A percentile compares a stretch with the other conserved stretches of the same genome.
phyloP scores from a whole-genome alignment of 2,888 invertebrate species.

The Pimpla rufipes region DNA sequence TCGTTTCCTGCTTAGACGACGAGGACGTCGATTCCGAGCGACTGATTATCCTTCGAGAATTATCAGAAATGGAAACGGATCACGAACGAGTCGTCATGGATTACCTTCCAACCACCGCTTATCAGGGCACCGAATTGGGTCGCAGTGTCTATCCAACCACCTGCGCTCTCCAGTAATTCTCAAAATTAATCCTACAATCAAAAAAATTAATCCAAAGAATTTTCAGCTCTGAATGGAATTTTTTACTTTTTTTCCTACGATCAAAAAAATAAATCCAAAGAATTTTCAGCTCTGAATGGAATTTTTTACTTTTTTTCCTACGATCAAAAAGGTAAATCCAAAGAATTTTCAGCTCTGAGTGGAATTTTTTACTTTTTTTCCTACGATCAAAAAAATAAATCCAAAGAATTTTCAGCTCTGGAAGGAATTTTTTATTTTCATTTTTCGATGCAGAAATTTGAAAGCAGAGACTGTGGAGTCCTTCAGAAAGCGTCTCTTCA shows the following conservation, averaged over 20 bases:
- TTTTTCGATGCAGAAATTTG: conserved; percentile 68
- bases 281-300: background rate
- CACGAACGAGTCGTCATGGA: conserved; percentile 85
- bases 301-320: background rate
- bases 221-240: background rate
- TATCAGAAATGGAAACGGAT: conserved; percentile 83
- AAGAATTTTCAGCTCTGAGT: background rate
- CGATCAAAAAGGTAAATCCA: too few relatives aligned
- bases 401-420: background rate
- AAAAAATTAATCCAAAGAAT: too few relatives aligned
- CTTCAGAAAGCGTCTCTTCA: conserved; percentile 74
- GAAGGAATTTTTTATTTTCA: background rate
- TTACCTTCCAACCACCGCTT: conserved; percentile 86
- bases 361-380: background rate
- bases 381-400: too few relatives aligned
- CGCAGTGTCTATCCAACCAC: conserved; percentile 81
- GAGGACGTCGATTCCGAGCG: conserved; percentile 81
- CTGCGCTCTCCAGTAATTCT: conserved; percentile 69
- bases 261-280: too few relatives aligned
- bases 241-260: background rate
- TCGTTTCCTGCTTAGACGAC: conserved; percentile 72
- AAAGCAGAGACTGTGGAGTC: conserved; percentile 59
- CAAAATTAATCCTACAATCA: background rate
- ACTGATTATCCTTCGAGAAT: conserved; percentile 81
- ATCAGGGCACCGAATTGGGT: conserved; percentile 86